These are phyloP conservation scores for Elephas maximus DNA, from an alignment of 2,113 vertebrate species.

Conservation along the genomic window DNA sequence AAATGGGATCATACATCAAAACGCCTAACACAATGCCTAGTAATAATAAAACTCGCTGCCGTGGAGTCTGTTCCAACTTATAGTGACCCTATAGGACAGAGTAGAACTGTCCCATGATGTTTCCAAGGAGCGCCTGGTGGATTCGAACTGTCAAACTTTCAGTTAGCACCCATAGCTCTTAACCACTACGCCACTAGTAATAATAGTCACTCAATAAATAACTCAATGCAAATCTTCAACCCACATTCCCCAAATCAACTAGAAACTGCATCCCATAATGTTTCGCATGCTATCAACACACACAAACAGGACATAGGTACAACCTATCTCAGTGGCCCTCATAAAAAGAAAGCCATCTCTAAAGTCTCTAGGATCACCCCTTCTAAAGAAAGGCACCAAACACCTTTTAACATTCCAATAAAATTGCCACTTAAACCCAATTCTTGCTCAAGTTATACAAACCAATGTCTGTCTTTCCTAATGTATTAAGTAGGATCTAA, in stretches of 20 bases:
- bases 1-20: background rate
- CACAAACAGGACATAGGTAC: background rate
- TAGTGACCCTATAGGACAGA: no score
- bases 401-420: background rate
- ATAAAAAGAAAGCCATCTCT: background rate
- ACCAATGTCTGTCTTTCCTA: background rate
- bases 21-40: background rate
- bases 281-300: background rate
- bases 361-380: background rate
- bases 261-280: background rate
- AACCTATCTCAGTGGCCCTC: background rate
- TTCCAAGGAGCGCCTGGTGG: no score
- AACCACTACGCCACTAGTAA: background rate
- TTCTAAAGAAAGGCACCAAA: conserved; percentile 28
- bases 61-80: no score
- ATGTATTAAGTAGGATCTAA: background rate
- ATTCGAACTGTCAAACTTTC: no score
- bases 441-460: background rate
- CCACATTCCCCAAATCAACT: background rate
- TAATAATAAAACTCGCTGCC: no score
- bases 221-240: background rate
- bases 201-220: background rate
- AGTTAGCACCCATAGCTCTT: no score
- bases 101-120: no score
- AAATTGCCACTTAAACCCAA: background rate